These are phyloP conservation scores for Microcebus jonahi DNA, from an alignment of 2,113 vertebrate genomes.

Conservation along the genomic window DNA sequence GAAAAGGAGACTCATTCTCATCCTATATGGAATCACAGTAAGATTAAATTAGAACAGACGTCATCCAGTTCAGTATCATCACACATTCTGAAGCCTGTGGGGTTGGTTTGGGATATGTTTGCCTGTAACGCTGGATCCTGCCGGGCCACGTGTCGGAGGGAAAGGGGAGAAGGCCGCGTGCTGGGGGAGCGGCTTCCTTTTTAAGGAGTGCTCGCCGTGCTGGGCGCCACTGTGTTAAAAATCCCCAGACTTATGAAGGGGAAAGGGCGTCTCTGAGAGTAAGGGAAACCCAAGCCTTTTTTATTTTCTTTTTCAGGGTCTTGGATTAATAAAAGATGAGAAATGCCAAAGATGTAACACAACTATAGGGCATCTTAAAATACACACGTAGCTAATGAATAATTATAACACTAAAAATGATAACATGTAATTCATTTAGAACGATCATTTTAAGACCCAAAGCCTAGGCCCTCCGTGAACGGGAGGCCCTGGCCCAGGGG, in stretches of 20 bases:
- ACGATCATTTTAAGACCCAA: neutral
- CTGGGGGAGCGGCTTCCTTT: neutral
- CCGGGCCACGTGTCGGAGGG: neutral
- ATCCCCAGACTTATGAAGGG: neutral
- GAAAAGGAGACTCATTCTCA: constrained; percentile 69
- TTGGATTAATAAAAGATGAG: constrained; percentile 28
- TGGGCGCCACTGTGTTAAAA: no score
- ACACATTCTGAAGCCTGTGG: neutral
- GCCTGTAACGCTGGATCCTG: neutral
- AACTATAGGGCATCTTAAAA: neutral
- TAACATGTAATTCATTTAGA: neutral
- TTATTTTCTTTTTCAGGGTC: neutral
- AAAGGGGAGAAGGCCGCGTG: no score
- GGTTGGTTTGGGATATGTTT: neutral
- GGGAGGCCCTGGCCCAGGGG: neutral
- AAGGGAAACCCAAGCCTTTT: neutral
- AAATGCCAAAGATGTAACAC: constrained; percentile 9
- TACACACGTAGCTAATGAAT: neutral
- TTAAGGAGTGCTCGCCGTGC: neutral
- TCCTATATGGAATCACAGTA: constrained; percentile 70
- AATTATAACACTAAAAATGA: constrained; percentile 34
- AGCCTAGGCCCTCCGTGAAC: neutral
- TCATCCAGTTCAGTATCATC: constrained; percentile 4
- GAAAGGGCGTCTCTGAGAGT: neutral
- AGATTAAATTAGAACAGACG: neutral